Evolutionary conservation across 2,888 invertebrate species (phyloP).

Genomic region (Drosophila seclusa): DNA sequence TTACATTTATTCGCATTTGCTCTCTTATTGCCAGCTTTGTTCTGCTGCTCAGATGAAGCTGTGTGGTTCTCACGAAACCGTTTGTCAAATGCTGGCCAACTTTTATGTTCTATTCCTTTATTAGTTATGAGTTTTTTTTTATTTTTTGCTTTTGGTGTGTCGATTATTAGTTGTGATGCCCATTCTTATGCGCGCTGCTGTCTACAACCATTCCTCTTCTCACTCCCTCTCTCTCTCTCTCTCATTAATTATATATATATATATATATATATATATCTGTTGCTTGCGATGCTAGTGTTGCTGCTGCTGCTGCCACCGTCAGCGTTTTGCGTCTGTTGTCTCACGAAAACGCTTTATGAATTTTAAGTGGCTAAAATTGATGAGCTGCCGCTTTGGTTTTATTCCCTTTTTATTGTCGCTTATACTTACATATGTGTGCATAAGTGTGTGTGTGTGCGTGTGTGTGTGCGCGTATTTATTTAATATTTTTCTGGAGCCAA

Average conservation of each 20-base stretch:
- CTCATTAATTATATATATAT: too few relatives aligned
- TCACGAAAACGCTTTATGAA: constrained; percentile 71
- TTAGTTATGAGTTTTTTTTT: constrained; percentile 4
- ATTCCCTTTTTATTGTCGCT: constrained; percentile 72
- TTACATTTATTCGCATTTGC: neutral
- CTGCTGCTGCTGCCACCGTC: constrained; percentile 13
- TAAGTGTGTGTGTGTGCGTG: constrained; percentile 1
- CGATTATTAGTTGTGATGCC: constrained; percentile 48
- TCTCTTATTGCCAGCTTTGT: neutral
- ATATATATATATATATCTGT: constrained; percentile 1
- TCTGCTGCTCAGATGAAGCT: neutral
- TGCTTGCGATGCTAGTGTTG: neutral
- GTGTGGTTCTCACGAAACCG: constrained; percentile 3
- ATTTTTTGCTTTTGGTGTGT: constrained; percentile 25
- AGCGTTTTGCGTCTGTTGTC: constrained; percentile 34
- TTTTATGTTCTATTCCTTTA: constrained; percentile 20
- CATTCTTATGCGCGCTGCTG: constrained; percentile 32
- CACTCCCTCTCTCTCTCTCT: neutral
- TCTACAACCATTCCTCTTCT: constrained; percentile 12
- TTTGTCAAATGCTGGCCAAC: constrained; percentile 18
- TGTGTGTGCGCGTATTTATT: constrained; percentile 48
- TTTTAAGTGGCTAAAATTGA: constrained; percentile 76
- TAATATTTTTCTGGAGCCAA: constrained; percentile 64
- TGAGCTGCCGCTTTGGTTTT: constrained; percentile 72
- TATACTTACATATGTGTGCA: constrained; percentile 33